Evolutionary conservation across 2,888 invertebrate species (phyloP).

Genomic region (Cyclophora punctaria): DNA sequence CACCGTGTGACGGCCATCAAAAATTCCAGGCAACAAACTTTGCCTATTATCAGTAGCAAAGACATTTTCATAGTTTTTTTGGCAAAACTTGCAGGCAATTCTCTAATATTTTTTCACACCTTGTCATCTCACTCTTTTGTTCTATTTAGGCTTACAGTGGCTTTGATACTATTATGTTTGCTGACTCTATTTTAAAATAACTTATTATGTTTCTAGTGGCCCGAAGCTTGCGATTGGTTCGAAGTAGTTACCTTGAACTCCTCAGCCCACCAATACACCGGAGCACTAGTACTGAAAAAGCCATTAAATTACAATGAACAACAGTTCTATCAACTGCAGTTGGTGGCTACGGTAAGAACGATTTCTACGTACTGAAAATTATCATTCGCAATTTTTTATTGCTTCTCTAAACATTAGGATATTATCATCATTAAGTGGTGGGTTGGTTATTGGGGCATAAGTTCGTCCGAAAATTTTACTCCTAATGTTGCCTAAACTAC

Average conservation of each 20-base stretch:
- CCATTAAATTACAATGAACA: conserved; percentile 85
- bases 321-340: conserved; percentile 84
- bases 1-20: no score
- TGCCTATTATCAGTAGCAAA: no score
- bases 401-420: no score
- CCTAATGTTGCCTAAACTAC: no score
- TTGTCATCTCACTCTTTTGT: neutral
- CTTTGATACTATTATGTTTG: neutral
- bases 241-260: conserved; percentile 77
- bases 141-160: neutral
- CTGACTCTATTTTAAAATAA: neutral
- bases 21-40: no score
- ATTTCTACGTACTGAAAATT: neutral
- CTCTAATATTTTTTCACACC: no score
- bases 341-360: conserved; percentile 82
- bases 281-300: conserved; percentile 81
- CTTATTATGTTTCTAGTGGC: conserved; percentile 66
- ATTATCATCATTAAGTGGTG: no score
- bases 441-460: no score
- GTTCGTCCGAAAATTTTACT: no score
- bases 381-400: neutral
- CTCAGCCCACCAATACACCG: conserved; percentile 81
- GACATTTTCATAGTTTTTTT: no score
- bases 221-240: conserved; percentile 82
- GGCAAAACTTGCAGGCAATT: no score